These are phyloP conservation scores for Onychostruthus taczanowskii DNA, from an alignment of 2,113 vertebrate species.

Conservation along the genomic window DNA sequence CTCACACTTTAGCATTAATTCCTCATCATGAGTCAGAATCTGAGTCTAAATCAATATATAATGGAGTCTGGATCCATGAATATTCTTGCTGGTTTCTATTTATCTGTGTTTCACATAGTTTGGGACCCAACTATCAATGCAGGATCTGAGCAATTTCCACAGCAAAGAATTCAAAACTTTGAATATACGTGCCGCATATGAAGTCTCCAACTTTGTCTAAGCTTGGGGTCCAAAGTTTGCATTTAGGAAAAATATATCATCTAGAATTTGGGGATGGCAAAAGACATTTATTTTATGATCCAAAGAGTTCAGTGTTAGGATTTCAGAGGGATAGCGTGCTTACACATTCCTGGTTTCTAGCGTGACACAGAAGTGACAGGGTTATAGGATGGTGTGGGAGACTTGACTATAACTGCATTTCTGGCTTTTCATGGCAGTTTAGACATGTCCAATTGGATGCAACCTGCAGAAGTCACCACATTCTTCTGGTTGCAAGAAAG, in stretches of 20 bases:
- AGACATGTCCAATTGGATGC: neutral
- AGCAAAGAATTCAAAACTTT: neutral
- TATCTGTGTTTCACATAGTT: neutral
- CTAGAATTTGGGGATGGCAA: neutral
- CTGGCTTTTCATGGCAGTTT: neutral
- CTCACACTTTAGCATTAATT: conserved; percentile 37
- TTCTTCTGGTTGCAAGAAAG: neutral
- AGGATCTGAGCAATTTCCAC: neutral
- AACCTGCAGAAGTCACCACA: neutral
- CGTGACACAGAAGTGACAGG: neutral
- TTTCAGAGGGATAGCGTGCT: neutral
- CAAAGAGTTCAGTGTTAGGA: neutral
- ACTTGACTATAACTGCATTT: neutral
- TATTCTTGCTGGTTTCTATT: conserved; percentile 26
- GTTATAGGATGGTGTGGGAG: neutral
- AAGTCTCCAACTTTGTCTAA: neutral
- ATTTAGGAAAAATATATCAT: neutral
- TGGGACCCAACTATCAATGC: neutral
- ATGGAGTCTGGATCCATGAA: conserved; percentile 10
- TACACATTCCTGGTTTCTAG: neutral
- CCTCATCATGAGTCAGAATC: conserved; percentile 39
- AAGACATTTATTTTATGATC: neutral
- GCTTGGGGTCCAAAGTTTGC: neutral
- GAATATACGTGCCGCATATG: neutral
- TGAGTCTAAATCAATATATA: neutral